Percentiles rank a stretch among this genome's conserved stretches.
Evolutionary conservation across 2,797 vertebrate genomes (phyloP).

Genomic region (Acanthis flammea): DNA sequence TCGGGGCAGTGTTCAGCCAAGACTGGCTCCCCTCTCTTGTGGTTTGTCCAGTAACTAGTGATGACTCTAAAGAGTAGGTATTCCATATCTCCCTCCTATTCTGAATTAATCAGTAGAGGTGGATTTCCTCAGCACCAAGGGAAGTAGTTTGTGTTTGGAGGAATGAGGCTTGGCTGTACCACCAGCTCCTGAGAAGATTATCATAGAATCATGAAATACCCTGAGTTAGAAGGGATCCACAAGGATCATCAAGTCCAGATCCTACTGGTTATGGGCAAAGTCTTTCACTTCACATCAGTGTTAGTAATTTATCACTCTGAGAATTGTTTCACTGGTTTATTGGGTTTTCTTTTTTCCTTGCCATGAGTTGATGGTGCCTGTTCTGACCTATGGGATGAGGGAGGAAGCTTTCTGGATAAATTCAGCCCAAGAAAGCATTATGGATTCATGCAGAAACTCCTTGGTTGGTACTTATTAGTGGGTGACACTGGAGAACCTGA

Average conservation of each 20-base stretch:
- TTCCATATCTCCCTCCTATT: not conserved
- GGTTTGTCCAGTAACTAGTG: not conserved
- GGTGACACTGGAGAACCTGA: not conserved
- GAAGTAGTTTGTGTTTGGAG: not conserved
- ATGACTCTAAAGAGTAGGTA: not conserved
- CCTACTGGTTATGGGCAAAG: not conserved
- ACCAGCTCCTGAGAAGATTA: not conserved
- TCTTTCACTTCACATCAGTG: not conserved
- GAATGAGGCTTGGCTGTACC: not conserved
- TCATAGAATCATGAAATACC: not conserved
- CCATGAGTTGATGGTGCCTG: not conserved
- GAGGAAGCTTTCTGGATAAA: not conserved
- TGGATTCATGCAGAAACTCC: not conserved
- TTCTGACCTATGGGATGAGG: not conserved
- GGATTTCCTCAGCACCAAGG: not conserved
- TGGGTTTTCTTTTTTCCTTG: not conserved
- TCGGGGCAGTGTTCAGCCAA: not conserved
- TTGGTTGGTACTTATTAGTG: not conserved
- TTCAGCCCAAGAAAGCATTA: not conserved
- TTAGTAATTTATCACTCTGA: not conserved
- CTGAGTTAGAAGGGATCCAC: not conserved
- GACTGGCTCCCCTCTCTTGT: not conserved
- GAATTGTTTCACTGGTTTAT: not conserved
- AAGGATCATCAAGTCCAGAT: not conserved
- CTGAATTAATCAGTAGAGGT: not conserved